Evolutionary conservation across 64 coral and sea anemone genomes (phyloP).

Genomic region (Montipora foliosa): DNA sequence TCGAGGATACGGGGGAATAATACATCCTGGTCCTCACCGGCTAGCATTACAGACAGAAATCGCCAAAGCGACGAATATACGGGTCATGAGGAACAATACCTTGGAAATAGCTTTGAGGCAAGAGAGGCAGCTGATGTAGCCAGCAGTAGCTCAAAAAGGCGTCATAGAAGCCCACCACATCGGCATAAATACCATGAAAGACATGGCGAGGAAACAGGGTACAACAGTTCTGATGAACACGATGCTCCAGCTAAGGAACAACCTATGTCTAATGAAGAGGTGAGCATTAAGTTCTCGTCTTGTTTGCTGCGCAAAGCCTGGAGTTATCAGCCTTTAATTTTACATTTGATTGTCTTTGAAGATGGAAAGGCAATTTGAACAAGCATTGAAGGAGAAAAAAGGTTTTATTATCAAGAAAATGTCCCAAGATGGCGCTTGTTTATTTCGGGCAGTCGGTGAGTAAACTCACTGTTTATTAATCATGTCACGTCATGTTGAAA

Average conservation of each 20-base stretch:
- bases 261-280: constrained; percentile 86
- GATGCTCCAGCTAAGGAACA: constrained; percentile 59
- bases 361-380: constrained; percentile 96
- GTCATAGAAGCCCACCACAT: constrained; percentile 92
- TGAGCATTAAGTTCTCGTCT: constrained; percentile 50
- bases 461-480: constrained; percentile 13
- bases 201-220: constrained; percentile 88
- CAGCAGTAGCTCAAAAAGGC: constrained; percentile 84
- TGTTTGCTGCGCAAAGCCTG: constrained; percentile 32
- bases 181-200: constrained; percentile 98
- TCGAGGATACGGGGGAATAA: constrained; percentile 76
- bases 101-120: constrained; percentile 88
- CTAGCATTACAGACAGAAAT: constrained; percentile 71
- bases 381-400: constrained; percentile 97
- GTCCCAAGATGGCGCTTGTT: constrained; percentile 97
- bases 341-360: constrained; percentile 53
- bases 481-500: constrained; percentile 14
- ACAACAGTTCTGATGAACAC: constrained; percentile 98
- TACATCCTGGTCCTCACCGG: constrained; percentile 67
- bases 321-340: not conserved
- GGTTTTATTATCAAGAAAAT: constrained; percentile 93
- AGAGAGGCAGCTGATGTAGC: constrained; percentile 80
- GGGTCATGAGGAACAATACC: constrained; percentile 73
- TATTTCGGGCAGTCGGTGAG: constrained; percentile 96
- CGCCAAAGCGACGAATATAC: constrained; percentile 91